Evolutionary conservation across 2,888 invertebrate genomes (phyloP).

Genomic region (Scrobipalpa costella): DNA sequence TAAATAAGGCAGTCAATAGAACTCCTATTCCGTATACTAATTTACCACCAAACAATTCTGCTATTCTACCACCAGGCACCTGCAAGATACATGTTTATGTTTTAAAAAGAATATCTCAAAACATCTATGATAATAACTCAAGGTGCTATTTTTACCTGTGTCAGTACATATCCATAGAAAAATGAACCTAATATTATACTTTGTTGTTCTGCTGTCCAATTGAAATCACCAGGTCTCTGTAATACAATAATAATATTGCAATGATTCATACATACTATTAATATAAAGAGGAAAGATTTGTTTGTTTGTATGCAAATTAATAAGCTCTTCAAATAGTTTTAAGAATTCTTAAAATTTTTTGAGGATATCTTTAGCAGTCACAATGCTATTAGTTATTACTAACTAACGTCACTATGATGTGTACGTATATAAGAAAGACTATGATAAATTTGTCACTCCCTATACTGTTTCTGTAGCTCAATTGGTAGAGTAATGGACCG

Average conservation of each 20-base stretch:
- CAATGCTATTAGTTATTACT: too few relatives aligned
- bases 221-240: slow-evolving; percentile 86
- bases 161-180: slow-evolving; percentile 91
- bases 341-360: too few relatives aligned
- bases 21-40: slow-evolving; percentile 91
- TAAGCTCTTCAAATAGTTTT: too few relatives aligned
- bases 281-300: too few relatives aligned
- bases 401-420: too few relatives aligned
- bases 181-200: slow-evolving; percentile 91
- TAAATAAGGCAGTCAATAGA: slow-evolving; percentile 89
- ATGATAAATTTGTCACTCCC: too few relatives aligned
- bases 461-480: too few relatives aligned
- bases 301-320: too few relatives aligned
- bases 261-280: background rate
- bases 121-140: background rate
- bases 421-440: too few relatives aligned
- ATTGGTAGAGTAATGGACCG: too few relatives aligned
- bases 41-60: slow-evolving; percentile 94
- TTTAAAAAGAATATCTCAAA: background rate
- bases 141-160: slow-evolving; percentile 78
- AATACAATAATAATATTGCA: slow-evolving; percentile 36
- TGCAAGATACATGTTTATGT: slow-evolving; percentile 38
- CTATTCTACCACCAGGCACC: slow-evolving; percentile 89
- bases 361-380: too few relatives aligned
- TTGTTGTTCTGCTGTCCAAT: slow-evolving; percentile 89